Evolutionary conservation across 2,113 vertebrate species (phyloP).

Genomic region (Dermatemys mawii): DNA sequence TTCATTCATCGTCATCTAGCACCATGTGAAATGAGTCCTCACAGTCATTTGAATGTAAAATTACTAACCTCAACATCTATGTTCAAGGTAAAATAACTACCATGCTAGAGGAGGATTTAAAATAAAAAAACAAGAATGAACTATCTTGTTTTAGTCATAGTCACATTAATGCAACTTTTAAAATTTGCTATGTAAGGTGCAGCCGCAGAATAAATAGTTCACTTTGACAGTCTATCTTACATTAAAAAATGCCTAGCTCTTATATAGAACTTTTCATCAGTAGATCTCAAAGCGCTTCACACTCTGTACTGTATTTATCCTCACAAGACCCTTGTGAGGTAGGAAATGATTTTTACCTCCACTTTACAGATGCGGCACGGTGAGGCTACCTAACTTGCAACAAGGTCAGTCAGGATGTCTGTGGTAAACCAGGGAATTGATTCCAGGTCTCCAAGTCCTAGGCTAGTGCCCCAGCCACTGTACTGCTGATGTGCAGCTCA

Average conservation of each 20-base stretch:
- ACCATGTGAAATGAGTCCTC: neutral
- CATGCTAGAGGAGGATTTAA: neutral
- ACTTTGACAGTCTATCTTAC: neutral
- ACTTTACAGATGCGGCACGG: neutral
- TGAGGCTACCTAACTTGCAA: too few relatives aligned
- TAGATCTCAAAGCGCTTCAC: neutral
- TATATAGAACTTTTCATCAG: neutral
- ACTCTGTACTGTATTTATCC: neutral
- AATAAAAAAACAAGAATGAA: too few relatives aligned
- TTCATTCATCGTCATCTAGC: neutral
- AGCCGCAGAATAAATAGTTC: neutral
- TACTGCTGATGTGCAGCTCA: neutral
- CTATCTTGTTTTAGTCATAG: neutral
- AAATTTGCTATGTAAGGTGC: neutral
- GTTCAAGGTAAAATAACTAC: neutral
- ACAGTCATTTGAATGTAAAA: neutral
- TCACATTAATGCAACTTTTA: neutral
- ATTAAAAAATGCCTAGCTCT: neutral
- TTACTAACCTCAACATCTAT: conserved; percentile 10
- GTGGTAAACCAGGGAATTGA: neutral
- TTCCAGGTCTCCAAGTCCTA: neutral
- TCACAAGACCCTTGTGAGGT: neutral
- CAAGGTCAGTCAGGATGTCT: too few relatives aligned
- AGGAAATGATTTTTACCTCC: neutral
- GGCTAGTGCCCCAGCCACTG: neutral